phyloP scores from a whole-genome alignment of 2,888 invertebrate species.

The Acrocyrtus sp. region DNA sequence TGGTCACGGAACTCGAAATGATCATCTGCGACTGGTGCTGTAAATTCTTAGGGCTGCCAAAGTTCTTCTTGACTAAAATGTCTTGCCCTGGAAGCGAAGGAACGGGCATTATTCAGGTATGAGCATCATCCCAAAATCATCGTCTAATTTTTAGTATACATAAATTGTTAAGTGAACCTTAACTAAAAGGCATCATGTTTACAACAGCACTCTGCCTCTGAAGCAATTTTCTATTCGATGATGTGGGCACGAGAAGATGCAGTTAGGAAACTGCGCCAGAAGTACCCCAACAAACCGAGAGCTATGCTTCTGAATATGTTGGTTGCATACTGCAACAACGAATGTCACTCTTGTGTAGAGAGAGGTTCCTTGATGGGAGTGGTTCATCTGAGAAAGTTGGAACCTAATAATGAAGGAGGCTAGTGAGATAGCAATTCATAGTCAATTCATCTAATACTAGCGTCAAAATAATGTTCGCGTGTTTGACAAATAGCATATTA shows the following conservation, averaged over 20 bases:
- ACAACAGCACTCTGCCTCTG: slow-evolving; percentile 58
- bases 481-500: not conserved
- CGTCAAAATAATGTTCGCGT: not conserved
- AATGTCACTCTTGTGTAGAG: slow-evolving; percentile 58
- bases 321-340: slow-evolving; percentile 49
- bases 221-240: slow-evolving; percentile 55
- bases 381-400: slow-evolving; percentile 41
- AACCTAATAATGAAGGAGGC: slow-evolving; percentile 43
- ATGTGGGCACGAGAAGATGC: slow-evolving; percentile 54
- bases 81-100: slow-evolving; percentile 53
- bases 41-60: slow-evolving; percentile 52
- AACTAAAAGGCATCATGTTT: not conserved
- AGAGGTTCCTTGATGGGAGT: slow-evolving; percentile 46
- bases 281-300: slow-evolving; percentile 42
- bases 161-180: not conserved
- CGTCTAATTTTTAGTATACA: not conserved
- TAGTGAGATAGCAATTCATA: not conserved
- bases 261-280: slow-evolving; percentile 36
- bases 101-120: slow-evolving; percentile 51
- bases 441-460: not conserved
- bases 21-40: slow-evolving; percentile 55
- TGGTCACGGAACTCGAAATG: slow-evolving; percentile 53
- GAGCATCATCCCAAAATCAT: too few species aligned
- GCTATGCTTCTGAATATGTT: slow-evolving; percentile 48
- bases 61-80: slow-evolving; percentile 48